Evolutionary conservation across 2,888 invertebrate species (phyloP).

Genomic region (Bombylius major): DNA sequence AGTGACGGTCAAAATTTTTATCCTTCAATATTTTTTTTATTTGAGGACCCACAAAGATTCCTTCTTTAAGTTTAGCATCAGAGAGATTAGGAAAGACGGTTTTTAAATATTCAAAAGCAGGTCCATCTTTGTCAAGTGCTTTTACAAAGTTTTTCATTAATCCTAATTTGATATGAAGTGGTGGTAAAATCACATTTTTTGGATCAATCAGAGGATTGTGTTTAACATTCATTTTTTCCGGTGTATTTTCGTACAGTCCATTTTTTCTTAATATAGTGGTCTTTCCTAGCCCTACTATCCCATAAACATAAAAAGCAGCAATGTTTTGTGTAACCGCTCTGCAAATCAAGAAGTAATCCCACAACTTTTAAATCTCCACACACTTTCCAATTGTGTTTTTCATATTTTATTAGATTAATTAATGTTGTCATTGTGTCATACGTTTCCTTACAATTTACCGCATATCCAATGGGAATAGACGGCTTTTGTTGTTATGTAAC

Average conservation of each 20-base stretch:
- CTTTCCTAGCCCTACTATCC: constrained; percentile 7
- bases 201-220: constrained; percentile 5
- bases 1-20: background rate
- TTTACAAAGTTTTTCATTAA: too few species aligned
- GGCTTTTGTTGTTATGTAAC: constrained; percentile 19
- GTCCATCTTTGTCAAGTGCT: background rate
- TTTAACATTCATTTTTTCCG: constrained; percentile 9
- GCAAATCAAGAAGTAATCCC: constrained; percentile 12
- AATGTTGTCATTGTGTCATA: constrained; percentile 15
- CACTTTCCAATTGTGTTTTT: constrained; percentile 16
- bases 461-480: constrained; percentile 16
- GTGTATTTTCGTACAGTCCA: constrained; percentile 9
- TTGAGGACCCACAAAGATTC: background rate
- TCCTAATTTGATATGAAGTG: too few species aligned
- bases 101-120: too few species aligned
- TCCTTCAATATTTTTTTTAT: background rate
- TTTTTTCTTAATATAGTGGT: constrained; percentile 7
- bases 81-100: too few species aligned
- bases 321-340: constrained; percentile 13
- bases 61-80: background rate
- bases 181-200: constrained; percentile 1
- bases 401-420: constrained; percentile 17
- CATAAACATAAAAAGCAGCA: constrained; percentile 12
- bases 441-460: constrained; percentile 13
- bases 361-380: constrained; percentile 16